Conservation (phyloP, 30 jellyfish, hydroid and myxozoan genomes). For the Sanderia malayensis region DNA sequence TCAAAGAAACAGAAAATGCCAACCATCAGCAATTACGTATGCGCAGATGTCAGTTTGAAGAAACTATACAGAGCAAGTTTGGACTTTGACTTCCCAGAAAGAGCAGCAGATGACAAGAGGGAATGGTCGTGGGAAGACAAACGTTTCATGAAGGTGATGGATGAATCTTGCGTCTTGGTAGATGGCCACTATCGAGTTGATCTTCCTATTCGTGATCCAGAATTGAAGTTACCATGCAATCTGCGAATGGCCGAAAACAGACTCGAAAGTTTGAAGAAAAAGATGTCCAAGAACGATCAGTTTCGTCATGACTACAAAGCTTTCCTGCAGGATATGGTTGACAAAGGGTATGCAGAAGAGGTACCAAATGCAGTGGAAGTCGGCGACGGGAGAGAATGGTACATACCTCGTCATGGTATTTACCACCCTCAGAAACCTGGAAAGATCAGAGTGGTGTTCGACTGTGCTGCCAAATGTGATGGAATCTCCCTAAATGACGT, state of each 20-base stretch:
- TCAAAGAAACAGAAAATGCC: conserved; percentile 18
- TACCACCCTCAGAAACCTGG: conserved; percentile 33
- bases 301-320: conserved; percentile 21
- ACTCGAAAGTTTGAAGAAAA: conserved; percentile 10
- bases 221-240: background rate
- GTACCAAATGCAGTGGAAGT: background rate
- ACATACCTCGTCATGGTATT: conserved; percentile 47
- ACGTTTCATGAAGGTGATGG: background rate
- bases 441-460: too few relatives aligned
- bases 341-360: background rate
- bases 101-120: conserved; percentile 41
- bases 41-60: conserved; percentile 30
- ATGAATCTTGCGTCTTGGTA: too few relatives aligned
- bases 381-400: background rate
- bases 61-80: conserved; percentile 19
- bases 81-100: conserved; percentile 23
- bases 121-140: conserved; percentile 49
- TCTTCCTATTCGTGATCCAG: too few relatives aligned
- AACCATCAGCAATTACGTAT: background rate
- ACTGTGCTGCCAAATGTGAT: conserved; percentile 34
- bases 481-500: conserved; percentile 39
- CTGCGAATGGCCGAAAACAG: conserved; percentile 15
- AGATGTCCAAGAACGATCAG: conserved; percentile 11
- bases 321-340: conserved; percentile 32
- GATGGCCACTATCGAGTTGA: too few relatives aligned